Evolutionary conservation across 2,113 vertebrate species (phyloP).

Genomic region (Oreochromis spilurus): DNA sequence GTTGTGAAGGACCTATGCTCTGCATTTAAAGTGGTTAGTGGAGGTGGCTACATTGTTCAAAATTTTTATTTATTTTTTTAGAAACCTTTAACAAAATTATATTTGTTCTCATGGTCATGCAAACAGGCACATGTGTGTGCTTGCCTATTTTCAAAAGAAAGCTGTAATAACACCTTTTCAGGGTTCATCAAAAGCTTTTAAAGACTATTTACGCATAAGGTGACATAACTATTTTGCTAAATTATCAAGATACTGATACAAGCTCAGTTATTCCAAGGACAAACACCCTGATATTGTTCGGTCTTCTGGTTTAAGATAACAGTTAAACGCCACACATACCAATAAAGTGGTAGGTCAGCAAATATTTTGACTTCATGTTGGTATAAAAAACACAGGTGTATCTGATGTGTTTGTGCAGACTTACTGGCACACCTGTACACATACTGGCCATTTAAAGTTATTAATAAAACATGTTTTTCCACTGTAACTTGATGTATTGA

Average conservation of each 20-base stretch:
- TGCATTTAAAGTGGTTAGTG: neutral
- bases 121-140: neutral
- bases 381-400: neutral
- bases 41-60: neutral
- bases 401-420: neutral
- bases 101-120: neutral
- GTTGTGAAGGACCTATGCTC: neutral
- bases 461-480: neutral
- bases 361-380: neutral
- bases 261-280: neutral
- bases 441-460: neutral
- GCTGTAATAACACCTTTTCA: neutral
- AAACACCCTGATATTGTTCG: neutral
- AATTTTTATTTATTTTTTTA: accelerated
- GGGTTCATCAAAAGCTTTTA: neutral
- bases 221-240: neutral
- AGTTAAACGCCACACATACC: neutral
- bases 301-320: neutral
- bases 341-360: neutral
- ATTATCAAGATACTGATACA: neutral
- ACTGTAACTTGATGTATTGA: neutral
- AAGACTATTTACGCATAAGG: accelerated
- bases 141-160: neutral
- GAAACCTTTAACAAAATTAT: neutral
- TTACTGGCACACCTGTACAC: neutral